Base-by-base conservation (phyloP, 2,888 invertebrate genomes). In the Glaucopsyche alexis region DNA sequence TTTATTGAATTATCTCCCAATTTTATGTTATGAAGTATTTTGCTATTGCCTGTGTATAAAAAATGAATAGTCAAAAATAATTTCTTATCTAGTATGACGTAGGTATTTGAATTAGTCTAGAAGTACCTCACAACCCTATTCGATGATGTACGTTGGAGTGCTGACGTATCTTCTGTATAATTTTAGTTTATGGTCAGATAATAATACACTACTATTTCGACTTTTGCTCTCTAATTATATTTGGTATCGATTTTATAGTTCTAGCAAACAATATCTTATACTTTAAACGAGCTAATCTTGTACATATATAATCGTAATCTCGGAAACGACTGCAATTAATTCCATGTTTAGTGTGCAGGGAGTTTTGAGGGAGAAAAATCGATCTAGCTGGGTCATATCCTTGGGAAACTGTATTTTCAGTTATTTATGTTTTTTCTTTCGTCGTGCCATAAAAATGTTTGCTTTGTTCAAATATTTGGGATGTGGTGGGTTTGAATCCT, bases 141-240 rank as follows among this genome's bases (percentile, higher is more conserved):
- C 45, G 29, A 45, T 11, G 19, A 49, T 69, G 29, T 16, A 29
- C 13, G 19, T 67, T 19, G 67, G 29, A 14, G n/a, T 42, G 66
- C 66, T 66, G 66, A 66, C 66, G 66, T 66, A 66, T 49, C 29
- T 49, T 11, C 14, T 49, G 69, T 42, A 66, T 19, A 67, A 67
- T 67, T 38, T 49, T 69, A 47, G 47, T 49, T 47, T 47, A 47
- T 29, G 9, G 49, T 14, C 29, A 14, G 69, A 47, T 69, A 69
- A 69, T 69, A 49, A 69, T 69, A 69, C 49, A 69, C 19, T 67
- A 49, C 69, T 69, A 69, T 69, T 69, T 49, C 49, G 69, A 49
- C 47, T 69, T 19, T 29, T 29, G 38, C 29, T 49, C 7, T 65
- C 29, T 65, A 65, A 65, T 65, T 29, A 29, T 42, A 19, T 42